phyloP scores from a whole-genome alignment of 2,888 invertebrate species.

The Drosophila vallismaia region DNA sequence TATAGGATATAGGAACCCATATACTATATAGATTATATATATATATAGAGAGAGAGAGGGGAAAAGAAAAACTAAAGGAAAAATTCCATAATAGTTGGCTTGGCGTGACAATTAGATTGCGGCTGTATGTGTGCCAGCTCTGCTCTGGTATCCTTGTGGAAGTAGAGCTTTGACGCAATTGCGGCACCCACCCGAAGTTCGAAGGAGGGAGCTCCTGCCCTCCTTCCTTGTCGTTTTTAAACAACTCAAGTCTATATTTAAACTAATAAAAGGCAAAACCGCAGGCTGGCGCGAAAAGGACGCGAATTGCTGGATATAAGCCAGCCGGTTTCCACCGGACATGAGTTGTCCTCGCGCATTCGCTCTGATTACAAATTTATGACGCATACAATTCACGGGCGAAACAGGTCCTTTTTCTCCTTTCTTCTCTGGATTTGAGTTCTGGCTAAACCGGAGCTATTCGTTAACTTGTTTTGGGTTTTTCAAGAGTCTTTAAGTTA shows the following conservation, averaged over 20 bases:
- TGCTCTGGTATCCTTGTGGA: slow-evolving; percentile 25
- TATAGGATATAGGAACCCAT: neutral
- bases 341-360: slow-evolving; percentile 34
- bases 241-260: slow-evolving; percentile 72
- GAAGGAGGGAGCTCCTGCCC: neutral
- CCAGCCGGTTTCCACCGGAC: slow-evolving; percentile 53
- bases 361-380: slow-evolving; percentile 47
- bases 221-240: slow-evolving; percentile 36
- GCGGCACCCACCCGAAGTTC: slow-evolving; percentile 55
- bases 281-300: slow-evolving; percentile 5
- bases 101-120: slow-evolving; percentile 78
- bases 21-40: slow-evolving; percentile 9
- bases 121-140: slow-evolving; percentile 21
- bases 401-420: neutral
- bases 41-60: neutral
- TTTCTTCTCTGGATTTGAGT: neutral
- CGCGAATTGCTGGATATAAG: slow-evolving; percentile 21
- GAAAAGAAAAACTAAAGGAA: slow-evolving; percentile 41
- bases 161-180: slow-evolving; percentile 67
- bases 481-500: neutral
- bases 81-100: slow-evolving; percentile 78
- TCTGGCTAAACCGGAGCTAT: neutral
- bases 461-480: neutral
- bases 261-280: slow-evolving; percentile 73
- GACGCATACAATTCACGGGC: slow-evolving; percentile 31